Evolutionary conservation across 2,113 vertebrate genomes (phyloP).

Genomic region (Syngnathoides biaculeatus): DNA sequence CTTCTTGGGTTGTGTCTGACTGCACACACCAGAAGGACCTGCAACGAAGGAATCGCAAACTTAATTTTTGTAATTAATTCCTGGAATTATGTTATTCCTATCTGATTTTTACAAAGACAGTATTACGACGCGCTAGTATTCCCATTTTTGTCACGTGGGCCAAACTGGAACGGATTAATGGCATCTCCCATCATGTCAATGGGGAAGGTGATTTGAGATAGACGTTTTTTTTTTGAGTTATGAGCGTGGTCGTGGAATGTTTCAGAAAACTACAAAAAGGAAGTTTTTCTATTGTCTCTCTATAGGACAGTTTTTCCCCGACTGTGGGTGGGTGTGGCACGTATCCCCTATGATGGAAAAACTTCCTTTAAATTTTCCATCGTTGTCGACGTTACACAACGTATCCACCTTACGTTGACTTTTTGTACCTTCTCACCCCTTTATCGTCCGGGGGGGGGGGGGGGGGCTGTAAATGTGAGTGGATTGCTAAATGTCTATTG

Average conservation of each 20-base stretch:
- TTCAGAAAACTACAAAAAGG: neutral
- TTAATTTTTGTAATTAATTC: too few species aligned
- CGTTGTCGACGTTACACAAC: slow-evolving; percentile 35
- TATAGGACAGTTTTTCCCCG: neutral
- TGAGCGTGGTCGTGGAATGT: neutral
- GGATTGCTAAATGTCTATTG: neutral
- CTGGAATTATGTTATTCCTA: too few species aligned
- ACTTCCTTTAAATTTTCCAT: neutral
- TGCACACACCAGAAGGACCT: too few species aligned
- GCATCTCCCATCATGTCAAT: too few species aligned
- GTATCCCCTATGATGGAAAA: neutral
- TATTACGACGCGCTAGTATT: too few species aligned
- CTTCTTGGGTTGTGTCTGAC: too few species aligned
- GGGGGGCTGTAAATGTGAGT: neutral
- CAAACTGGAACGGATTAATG: too few species aligned
- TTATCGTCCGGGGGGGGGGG: slow-evolving; percentile 12
- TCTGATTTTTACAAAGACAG: too few species aligned
- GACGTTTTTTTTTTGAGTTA: too few species aligned
- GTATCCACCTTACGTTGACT: slow-evolving; percentile 33
- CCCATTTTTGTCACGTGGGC: too few species aligned
- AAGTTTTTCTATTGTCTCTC: neutral
- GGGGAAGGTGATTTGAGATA: too few species aligned
- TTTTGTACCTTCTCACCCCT: slow-evolving; percentile 29
- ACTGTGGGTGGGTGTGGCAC: neutral
- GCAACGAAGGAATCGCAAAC: too few species aligned